Evolutionary conservation across 2,113 vertebrate species (phyloP), one percentile per base, ranked within the genome.

Genomic region (Chunga burmeisteri): DNA sequence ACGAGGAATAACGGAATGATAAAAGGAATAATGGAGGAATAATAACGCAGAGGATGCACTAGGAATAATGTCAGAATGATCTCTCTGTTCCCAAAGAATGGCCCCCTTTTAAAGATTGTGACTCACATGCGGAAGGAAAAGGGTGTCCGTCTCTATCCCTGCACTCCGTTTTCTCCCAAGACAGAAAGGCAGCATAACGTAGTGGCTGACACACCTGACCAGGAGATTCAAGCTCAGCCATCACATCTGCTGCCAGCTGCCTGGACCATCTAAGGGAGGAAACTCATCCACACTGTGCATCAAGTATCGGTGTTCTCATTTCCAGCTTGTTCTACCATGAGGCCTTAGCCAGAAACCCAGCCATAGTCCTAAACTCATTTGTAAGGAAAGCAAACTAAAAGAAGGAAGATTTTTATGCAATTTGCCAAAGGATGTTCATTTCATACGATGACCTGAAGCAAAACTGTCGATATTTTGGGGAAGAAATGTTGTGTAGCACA

Each of bases 201-300:
- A 16, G 67, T 4, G 56, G 34, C 26, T 81, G 68, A 27, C 17
- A 46, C 68, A 77, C 40, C 66, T 80, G 74, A 62, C 4, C 49
- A 86, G 50, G 52, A 72, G 59, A 81, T 6, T 58, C 29, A 30
- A 71, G 80, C 30, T 71, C 81, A 87, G 34, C 52, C 67, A 59
- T 23, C 68, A 34, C 38, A 49, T 25, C 84, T 72, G 38, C 88
- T 92, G 50, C 50, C 65, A 71, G 61, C 42, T 58, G 52, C 63
- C 71, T 19, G 30, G 40, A 36, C 52, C 75, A 58, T 6, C 66
- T 34, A 52, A 36, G 21, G 46, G 27, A 74, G 42, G 15, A 91
- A 74, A 62, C 16, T n/a, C 58, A 38, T 6, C 36, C 1, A 2
- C 3, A 2, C n/a, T 0, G 0, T 3, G 10, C 25, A 49, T 11